Base-by-base conservation (phyloP, 2,797 vertebrate genomes). In the Pelodytes ibericus region DNA sequence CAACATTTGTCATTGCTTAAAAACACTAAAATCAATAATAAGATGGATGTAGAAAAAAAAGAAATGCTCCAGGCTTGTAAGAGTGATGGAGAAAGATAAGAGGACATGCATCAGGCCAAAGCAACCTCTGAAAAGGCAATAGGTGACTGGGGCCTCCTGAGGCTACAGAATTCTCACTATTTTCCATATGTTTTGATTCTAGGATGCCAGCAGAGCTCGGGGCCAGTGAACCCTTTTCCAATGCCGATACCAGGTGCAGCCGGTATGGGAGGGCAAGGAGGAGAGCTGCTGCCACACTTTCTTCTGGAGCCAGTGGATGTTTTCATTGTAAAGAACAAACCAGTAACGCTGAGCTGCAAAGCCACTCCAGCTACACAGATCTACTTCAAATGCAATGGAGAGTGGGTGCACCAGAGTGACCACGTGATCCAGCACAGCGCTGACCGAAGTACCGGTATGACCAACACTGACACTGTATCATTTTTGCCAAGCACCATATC, bases 351-450 rank as follows among this genome's bases (percentile, higher is more conserved):
- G 86, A 92, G 92, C 78, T 99, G 98, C 88, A 95, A 96, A 63
- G 98, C 97, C 36, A 90, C 90, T 1, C 98, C 98, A 0, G 96
- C 98, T 86, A 99, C 97, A 0, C 98, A 99, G 91, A 97, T 99
- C 89, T 99, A 99, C 93, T 99, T 99, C 92, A 99, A 99, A 87
- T 99, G 98, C 89, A 99, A 98, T 0, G 95, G 97, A 33, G 98
- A 99, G 85, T 99, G 98, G 98, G 96, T 99, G 25, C 96, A 98
- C 83, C 98, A 99, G 85, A 94, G 94, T 0, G 96, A 99, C 87
- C 98, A 99, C 22, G 36, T 92, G 77, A 99, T 95, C 0, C 95
- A 97, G 82, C 93, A 93, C 67, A 95, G 94, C 33, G 90, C 92
- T 0, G 96, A 99, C 29, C 91, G 88, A 0, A 82, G 92, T 81